Evolutionary conservation across 2,113 vertebrate species (phyloP).

Genomic region (Sebastes fasciatus): DNA sequence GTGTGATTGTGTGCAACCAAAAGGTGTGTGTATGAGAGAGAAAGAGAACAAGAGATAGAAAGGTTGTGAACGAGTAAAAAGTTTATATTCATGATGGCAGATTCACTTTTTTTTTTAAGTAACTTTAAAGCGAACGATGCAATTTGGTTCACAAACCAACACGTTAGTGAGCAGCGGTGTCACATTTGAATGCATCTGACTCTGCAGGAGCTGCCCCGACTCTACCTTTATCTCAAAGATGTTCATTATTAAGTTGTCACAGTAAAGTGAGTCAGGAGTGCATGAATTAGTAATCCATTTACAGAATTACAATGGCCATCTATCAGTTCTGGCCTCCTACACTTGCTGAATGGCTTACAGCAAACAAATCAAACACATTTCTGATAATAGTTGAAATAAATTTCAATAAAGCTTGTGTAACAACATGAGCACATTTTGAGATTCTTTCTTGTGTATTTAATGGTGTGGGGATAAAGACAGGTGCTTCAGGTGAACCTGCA

Average conservation of each 20-base stretch:
- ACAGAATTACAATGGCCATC: slow-evolving; percentile 6
- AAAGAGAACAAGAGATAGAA: background rate
- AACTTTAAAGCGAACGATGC: background rate
- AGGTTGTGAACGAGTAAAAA: background rate
- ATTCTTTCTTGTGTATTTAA: background rate
- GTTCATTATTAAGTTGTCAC: slow-evolving; percentile 39
- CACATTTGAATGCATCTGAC: slow-evolving; percentile 1
- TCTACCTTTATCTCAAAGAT: slow-evolving; percentile 6
- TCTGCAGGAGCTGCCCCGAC: background rate
- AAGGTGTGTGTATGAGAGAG: background rate
- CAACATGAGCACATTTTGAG: background rate
- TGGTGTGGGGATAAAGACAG: background rate
- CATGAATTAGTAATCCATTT: slow-evolving; percentile 29
- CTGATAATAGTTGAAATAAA: background rate
- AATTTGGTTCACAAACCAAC: slow-evolving; percentile 5
- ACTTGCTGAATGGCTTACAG: background rate
- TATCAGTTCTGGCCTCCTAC: background rate
- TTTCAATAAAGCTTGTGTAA: background rate
- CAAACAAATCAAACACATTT: background rate
- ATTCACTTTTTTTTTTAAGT: background rate
- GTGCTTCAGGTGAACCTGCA: background rate
- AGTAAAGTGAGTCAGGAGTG: slow-evolving; percentile 29
- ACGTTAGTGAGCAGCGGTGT: background rate
- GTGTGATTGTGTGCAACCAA: background rate
- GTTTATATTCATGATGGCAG: background rate